Evolutionary conservation across 2,888 invertebrate genomes (phyloP), one percentile per base, ranked within the genome.

Genomic region (Drosophila pseudotakahashii): DNA sequence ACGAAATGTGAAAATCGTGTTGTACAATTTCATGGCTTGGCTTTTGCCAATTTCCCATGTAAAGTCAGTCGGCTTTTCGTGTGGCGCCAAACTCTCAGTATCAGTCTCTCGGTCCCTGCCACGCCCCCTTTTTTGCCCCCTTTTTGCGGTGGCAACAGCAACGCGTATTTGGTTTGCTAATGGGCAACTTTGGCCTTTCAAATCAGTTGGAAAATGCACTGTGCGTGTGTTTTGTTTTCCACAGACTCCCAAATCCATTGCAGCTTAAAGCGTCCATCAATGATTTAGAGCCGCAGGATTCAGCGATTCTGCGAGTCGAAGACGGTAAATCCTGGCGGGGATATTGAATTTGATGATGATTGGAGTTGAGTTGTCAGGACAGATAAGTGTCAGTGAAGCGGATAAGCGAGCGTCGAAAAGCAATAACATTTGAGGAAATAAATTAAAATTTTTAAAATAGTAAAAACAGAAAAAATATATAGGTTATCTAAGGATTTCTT

Each of bases 11-110:
- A 52, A 73, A 85, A 87, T 89, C 85, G 79, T 89, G 89, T 89
- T 77, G 79, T 84, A 84, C 89, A 89, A 84, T 84, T 88, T 84
- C 82, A 88, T 82, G 82, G 87, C 84, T 78, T 88, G 75, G 88
- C 80, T 82, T 85, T 85, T 73, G 78, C 76, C 81, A 88, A 86
- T 85, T 77, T 70, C 54, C 61, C 76, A 82, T 77, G 78, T 77
- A 73, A 76, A 77, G 63, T 69, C 84, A 67, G 55, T 23, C 45
- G 45, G 64, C 64, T 71, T 47, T 63, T 71, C 57, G 36, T 58
- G 26, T 47, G 55, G 54, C 67, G 67, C 50, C 53, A 37, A 70
- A 30, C 30, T 30, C 30, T 30, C 30, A 64, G 64, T 48, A 48
- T 39, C 19, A 11, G 14, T 14, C 30, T 48, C 48, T 39, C 19